Evolutionary conservation across 2,888 invertebrate species (phyloP), one percentile per base, ranked within the genome.

Genomic region (Rugalucina vietnamica): DNA sequence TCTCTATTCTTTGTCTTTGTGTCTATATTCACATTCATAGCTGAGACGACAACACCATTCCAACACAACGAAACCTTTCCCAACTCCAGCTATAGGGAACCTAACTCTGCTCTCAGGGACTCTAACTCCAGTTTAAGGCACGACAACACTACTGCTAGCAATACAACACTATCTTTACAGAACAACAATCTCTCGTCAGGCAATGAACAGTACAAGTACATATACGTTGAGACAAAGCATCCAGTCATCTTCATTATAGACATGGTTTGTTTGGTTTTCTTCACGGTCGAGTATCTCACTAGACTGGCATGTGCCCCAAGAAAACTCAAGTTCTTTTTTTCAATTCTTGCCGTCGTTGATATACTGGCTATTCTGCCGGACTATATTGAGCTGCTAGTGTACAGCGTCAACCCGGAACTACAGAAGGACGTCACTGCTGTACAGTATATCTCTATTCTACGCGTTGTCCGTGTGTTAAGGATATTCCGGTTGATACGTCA

Each of bases 401-500:
- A 85, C 29, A 81, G 73, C 0, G 54, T 88, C 0, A 57, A 84
- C 27, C 88, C 89, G 21, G 86, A 88, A 18, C 69, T 87, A 0
- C 74, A 77, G 2, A 69, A 57, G 27, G 86, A 84, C 10, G 75
- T 65, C 0, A 75, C 71, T 14, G 69, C 81, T 2, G 69, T 91
- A 3, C 81, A 91, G 21, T 88, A 90, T 50, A 90, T 93, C 21
- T 85, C 88, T 0, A 75, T 92, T 18, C 85, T 93, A 18, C 82
- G 90, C 1, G 89, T 93, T 18, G 85, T 90, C 36, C 87, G 94
- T 27, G 91, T 92, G 0, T 83, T 93, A 18, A 85, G 93, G n/a
- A 90, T 94, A 21, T 92, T 93, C 82, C 84, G 93, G 0, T 83
- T 94, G 32, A 90, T 93, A 24, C 89, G 91, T 3, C 91, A 92